A percentile compares a stretch with the other conserved stretches of the same genome.
phyloP scores from a whole-genome alignment of 2,888 invertebrate genomes.

The Unio pictorum region DNA sequence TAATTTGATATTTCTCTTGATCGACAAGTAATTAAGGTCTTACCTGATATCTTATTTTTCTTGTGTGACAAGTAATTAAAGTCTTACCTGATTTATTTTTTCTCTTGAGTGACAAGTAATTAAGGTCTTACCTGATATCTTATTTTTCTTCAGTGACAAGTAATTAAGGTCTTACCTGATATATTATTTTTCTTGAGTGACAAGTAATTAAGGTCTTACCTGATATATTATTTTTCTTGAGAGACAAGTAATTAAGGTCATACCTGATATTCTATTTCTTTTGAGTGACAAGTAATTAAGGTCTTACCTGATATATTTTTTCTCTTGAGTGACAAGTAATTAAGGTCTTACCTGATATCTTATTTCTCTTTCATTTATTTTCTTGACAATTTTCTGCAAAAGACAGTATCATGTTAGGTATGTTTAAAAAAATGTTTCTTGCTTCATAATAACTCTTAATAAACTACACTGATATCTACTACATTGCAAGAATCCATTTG shows the following conservation, averaged over 20 bases:
- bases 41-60: no score
- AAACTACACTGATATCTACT: not conserved
- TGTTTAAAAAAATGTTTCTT: not conserved
- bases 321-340: constrained; percentile 76
- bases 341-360: constrained; percentile 84
- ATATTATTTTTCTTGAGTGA: constrained; percentile 83
- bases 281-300: constrained; percentile 45
- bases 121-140: constrained; percentile 84
- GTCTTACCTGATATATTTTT: constrained; percentile 87
- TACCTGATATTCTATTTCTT: constrained; percentile 94
- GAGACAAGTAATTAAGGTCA: constrained; percentile 5
- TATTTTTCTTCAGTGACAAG: constrained; percentile 79
- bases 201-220: constrained; percentile 73
- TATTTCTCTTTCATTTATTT: constrained; percentile 93
- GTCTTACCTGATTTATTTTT: constrained; percentile 87
- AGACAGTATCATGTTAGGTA: constrained; percentile 1
- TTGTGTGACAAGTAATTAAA: not conserved
- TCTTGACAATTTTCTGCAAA: constrained; percentile 89
- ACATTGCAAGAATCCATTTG: no score
- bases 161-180: constrained; percentile 79
- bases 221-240: constrained; percentile 90
- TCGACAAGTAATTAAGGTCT: no score
- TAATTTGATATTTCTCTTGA: no score
- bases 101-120: constrained; percentile 76
- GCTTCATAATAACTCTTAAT: not conserved